phyloP scores from a whole-genome alignment of 2,113 vertebrate genomes.

The Spea multiplicata region DNA sequence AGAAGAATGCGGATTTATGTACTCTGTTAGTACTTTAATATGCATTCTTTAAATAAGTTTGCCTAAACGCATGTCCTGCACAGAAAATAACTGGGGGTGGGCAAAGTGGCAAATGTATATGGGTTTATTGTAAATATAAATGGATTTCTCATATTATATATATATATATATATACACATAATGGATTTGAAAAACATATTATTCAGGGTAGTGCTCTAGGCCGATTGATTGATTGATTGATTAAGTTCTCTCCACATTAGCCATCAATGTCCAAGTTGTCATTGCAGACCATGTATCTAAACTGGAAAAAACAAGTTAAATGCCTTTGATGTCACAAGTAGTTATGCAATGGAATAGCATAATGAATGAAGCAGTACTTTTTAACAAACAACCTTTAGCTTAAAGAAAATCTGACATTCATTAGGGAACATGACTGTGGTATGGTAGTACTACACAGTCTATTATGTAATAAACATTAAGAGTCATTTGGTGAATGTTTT shows the following conservation, averaged over 20 bases:
- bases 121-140: no score
- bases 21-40: no score
- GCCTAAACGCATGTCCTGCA: no score
- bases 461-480: constrained; percentile 30
- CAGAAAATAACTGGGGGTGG: no score
- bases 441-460: neutral
- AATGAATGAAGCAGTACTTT: constrained; percentile 25
- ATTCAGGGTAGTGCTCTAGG: no score
- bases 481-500: constrained; percentile 20
- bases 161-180: no score
- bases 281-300: neutral
- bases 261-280: neutral
- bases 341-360: constrained; percentile 10
- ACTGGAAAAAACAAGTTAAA: neutral
- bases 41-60: no score
- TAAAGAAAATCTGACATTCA: constrained; percentile 27
- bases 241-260: neutral
- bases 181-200: no score
- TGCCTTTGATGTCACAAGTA: constrained; percentile 23
- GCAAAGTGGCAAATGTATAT: no score
- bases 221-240: neutral
- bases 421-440: constrained; percentile 17
- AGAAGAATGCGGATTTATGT: no score
- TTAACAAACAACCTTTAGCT: constrained; percentile 17
- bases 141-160: no score